Evolutionary conservation across 1,140 invertebrate species (phyloP).

Genomic region (Drosophila quadrilineata): DNA sequence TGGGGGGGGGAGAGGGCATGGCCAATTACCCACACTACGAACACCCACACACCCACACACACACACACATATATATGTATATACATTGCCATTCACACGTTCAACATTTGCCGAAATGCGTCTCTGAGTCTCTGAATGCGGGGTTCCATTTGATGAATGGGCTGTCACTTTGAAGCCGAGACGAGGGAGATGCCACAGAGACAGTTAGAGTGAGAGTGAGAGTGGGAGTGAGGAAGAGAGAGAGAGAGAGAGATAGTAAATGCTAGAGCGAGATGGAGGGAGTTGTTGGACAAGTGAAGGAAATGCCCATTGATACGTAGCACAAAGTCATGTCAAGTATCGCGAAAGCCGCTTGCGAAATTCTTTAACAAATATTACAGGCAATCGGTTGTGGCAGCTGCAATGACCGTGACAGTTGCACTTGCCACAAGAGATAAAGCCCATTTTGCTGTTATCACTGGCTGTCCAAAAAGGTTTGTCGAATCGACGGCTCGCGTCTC

Average conservation of each 20-base stretch:
- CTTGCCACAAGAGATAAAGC: not conserved
- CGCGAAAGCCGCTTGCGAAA: no score
- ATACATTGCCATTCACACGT: slow-evolving; percentile 42
- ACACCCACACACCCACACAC: not conserved
- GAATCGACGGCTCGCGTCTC: no score
- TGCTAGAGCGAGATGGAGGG: not conserved
- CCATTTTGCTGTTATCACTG: slow-evolving; percentile 18
- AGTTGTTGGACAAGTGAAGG: not conserved
- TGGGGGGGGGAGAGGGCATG: slow-evolving; percentile 5
- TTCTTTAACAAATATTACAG: no score
- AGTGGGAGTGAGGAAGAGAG: not conserved
- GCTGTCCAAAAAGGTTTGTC: no score
- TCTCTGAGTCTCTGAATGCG: slow-evolving; percentile 15
- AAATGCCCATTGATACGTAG: no score
- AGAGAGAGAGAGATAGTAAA: not conserved
- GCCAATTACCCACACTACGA: slow-evolving; percentile 52
- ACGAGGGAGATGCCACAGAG: not conserved
- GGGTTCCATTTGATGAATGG: slow-evolving; percentile 61
- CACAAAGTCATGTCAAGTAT: no score
- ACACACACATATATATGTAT: not conserved
- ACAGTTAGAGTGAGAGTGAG: not conserved
- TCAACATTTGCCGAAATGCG: slow-evolving; percentile 39
- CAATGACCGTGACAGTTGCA: no score
- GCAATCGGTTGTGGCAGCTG: no score
- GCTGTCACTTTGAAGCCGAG: slow-evolving; percentile 45